Evolutionary conservation across 2,113 vertebrate species (phyloP), one percentile per base, ranked within the genome.

Genomic region (Zosterops hypoxanthus): DNA sequence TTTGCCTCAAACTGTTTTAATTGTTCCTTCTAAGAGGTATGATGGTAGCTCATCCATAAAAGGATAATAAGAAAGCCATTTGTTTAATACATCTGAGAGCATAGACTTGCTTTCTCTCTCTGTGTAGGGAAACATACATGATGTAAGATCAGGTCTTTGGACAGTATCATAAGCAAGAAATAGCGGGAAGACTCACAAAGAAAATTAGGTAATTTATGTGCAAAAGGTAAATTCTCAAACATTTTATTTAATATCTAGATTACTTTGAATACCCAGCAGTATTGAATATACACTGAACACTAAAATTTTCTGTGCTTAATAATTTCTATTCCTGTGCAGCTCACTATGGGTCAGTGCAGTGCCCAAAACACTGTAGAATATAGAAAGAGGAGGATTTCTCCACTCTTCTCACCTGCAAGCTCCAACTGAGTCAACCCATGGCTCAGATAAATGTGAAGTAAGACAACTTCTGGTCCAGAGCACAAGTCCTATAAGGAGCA

Each of bases 1-100:
- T 59, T 50, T 86, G 31, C 72, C 80, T 77, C 44, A 76, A 90
- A 90, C 39, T 47, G 24, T 12, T 68, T 83, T 86, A 96, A 92
- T 87, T 86, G 47, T 56, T 81, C 81, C 19, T 91, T 83, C 82
- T 69, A 46, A 85, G 42, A 21, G 14, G 61, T 93, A 33, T 2
- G 7, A 19, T 57, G 11, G 49, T 86, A 82, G 21, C 19, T 75
- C 36, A 78, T 79, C 80, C 63, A 75, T 88, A 79, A 92, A 68
- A 95, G 25, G 25, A 36, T 70, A 88, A 63, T 47, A 86, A 78
- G 26, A 59, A 88, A 92, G 11, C 11, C n/a, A 53, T 61, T 87
- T 88, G 21, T 66, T 80, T 86, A 65, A 81, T 52, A 15, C 46
- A 85, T 15, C 22, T 81, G 79, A 86, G 44, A 86, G 36, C 0